These are phyloP conservation scores for Pristiophorus japonicus DNA, from an alignment of 2,113 vertebrate species.

Conservation along the genomic window DNA sequence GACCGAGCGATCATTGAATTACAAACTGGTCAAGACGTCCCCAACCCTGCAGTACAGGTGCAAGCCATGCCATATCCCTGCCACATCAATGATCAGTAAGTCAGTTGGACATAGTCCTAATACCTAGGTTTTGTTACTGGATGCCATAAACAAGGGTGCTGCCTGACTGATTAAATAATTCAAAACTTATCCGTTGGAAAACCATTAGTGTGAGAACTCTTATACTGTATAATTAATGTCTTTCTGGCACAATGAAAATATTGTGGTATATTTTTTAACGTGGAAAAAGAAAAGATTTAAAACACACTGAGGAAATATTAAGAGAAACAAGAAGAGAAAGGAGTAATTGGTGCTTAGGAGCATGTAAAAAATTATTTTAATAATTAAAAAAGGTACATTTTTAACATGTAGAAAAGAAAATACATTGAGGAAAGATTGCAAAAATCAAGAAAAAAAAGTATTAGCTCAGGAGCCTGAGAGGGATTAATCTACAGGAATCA, in stretches of 20 bases:
- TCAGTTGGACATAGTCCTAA: constrained; percentile 37
- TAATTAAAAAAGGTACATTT: not conserved
- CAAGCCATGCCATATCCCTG: constrained; percentile 63
- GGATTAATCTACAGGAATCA: no score
- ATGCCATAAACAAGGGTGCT: not conserved
- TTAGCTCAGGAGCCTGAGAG: no score
- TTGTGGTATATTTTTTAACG: not conserved
- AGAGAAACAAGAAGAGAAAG: not conserved
- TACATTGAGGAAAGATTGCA: no score
- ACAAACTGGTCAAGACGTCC: constrained; percentile 48
- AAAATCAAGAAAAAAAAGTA: no score
- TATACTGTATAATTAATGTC: not conserved
- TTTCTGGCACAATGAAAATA: not conserved
- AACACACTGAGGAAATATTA: not conserved
- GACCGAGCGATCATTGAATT: constrained; percentile 56
- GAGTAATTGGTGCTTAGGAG: not conserved
- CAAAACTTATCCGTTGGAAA: not conserved
- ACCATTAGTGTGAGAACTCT: not conserved
- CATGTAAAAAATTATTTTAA: not conserved
- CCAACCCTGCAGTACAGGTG: constrained; percentile 45
- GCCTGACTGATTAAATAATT: not conserved
- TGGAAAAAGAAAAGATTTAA: not conserved
- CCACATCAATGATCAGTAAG: constrained; percentile 60
- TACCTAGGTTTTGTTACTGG: not conserved
- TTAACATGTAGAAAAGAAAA: no score